phyloP scores from a whole-genome alignment of 1,140 invertebrate species.

The Neuroterus valhalla region DNA sequence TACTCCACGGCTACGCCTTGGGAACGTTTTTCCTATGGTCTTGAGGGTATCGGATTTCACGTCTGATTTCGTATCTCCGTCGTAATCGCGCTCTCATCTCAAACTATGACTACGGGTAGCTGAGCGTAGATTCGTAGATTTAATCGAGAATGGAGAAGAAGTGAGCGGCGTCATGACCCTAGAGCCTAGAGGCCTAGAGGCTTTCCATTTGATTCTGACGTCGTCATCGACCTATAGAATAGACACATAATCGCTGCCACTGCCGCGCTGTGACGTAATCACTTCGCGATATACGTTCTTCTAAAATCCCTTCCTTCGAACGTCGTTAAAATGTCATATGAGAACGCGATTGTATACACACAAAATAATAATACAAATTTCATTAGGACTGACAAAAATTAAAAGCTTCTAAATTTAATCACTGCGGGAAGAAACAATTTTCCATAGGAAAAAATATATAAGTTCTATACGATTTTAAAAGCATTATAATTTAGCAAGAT shows the following conservation, averaged over 20 bases:
- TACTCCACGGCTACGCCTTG: conserved; percentile 2
- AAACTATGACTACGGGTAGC: conserved; percentile 16
- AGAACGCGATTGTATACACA: background rate
- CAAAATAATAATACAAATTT: no score
- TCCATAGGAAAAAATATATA: no score
- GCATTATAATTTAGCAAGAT: no score
- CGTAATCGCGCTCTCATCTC: conserved; percentile 20
- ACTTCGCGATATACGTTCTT: background rate
- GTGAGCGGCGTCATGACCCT: conserved; percentile 13
- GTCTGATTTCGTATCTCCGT: conserved; percentile 22
- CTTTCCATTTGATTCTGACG: conserved; percentile 20
- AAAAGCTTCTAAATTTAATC: no score
- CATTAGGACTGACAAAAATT: no score
- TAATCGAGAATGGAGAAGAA: conserved; percentile 16
- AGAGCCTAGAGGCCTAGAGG: conserved; percentile 12
- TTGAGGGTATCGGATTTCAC: conserved; percentile 10
- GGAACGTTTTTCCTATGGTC: conserved; percentile 18
- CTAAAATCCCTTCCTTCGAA: background rate
- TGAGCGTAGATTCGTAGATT: no score
- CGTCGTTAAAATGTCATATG: conserved; percentile 5
- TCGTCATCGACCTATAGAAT: conserved; percentile 23
- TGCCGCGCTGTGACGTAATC: background rate
- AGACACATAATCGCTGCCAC: background rate
- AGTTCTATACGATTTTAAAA: no score
- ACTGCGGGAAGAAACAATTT: no score